phyloP scores from a whole-genome alignment of 2,113 vertebrate genomes.

The Cavia porcellus region DNA sequence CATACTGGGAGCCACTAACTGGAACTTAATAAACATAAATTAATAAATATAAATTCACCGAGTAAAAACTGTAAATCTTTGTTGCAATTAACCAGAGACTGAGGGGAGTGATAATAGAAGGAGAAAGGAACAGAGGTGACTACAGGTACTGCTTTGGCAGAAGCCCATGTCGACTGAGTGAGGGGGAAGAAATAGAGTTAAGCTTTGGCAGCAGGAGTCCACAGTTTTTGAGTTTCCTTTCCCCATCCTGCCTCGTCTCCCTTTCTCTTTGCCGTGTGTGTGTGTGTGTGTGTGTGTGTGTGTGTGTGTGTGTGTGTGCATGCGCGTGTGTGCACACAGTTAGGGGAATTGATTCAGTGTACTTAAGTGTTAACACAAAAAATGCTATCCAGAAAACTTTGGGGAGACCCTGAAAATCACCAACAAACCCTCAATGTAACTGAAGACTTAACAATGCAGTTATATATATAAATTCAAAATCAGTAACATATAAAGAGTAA shows the following conservation, averaged over 20 bases:
- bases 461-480: constrained; percentile 25
- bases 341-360: background rate
- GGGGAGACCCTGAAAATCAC: background rate
- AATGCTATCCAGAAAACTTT: background rate
- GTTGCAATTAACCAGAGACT: background rate
- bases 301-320: background rate
- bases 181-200: background rate
- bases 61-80: background rate
- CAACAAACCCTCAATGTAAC: background rate
- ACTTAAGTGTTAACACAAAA: background rate
- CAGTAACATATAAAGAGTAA: constrained; percentile 6
- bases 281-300: background rate
- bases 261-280: background rate
- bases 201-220: background rate
- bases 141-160: background rate
- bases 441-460: background rate
- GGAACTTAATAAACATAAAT: background rate
- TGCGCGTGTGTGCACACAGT: background rate
- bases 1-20: background rate
- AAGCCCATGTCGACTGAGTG: background rate
- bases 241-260: background rate
- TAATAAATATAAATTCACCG: background rate
- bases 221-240: background rate
- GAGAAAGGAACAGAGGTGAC: background rate
- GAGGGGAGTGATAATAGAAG: background rate